phyloP scores from a whole-genome alignment of 2,797 vertebrate species.

The Adelosebastes latens region DNA sequence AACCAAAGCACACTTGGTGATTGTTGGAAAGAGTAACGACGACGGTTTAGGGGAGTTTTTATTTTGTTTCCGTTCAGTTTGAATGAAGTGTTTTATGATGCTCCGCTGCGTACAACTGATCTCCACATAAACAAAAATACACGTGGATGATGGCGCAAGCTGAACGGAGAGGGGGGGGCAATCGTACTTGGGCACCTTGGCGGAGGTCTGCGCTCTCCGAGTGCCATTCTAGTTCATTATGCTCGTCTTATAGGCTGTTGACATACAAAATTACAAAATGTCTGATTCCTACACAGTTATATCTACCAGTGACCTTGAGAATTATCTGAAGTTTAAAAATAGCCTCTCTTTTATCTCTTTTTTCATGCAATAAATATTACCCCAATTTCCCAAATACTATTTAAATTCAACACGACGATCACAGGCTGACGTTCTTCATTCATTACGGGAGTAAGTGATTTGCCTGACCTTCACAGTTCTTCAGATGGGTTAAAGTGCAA shows the following conservation, averaged over 20 bases:
- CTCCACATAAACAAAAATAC: no score
- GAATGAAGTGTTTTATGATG: no score
- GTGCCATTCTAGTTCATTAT: not conserved
- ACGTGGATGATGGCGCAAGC: no score
- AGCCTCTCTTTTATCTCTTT: not conserved
- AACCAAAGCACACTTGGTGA: no score
- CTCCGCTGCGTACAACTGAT: no score
- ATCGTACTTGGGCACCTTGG: no score
- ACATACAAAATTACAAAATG: not conserved
- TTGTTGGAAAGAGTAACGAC: no score
- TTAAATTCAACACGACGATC: not conserved
- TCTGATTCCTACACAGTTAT: not conserved
- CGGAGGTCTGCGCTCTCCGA: no score
- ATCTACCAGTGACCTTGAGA: not conserved
- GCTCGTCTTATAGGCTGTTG: not conserved
- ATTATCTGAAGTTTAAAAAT: not conserved
- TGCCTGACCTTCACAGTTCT: not conserved
- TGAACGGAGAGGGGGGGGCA: no score
- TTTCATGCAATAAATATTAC: not conserved
- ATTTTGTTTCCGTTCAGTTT: no score
- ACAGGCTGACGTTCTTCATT: not conserved
- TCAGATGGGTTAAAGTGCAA: not conserved
- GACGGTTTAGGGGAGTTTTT: no score
- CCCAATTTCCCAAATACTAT: not conserved
- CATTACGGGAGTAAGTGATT: not conserved